Evolutionary conservation across 2,888 invertebrate genomes (phyloP).

Genomic region (Drosophila anomalata): DNA sequence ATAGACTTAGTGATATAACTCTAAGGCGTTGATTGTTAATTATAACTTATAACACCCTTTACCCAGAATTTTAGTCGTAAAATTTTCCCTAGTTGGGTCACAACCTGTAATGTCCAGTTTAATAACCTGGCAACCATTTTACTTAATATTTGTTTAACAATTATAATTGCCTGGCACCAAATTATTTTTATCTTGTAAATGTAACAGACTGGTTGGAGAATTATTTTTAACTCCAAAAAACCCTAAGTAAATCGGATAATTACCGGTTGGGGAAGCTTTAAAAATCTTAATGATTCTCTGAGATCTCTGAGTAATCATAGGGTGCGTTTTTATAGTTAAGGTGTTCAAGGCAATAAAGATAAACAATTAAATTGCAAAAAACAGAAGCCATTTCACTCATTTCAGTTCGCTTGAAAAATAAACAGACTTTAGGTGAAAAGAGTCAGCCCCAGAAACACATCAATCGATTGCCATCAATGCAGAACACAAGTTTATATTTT

Average conservation of each 20-base stretch:
- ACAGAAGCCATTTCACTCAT: constrained; percentile 41
- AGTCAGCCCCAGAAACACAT: constrained; percentile 21
- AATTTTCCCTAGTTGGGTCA: constrained; percentile 2
- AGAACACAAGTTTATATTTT: constrained; percentile 36
- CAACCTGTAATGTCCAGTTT: constrained; percentile 3
- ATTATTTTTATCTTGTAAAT: not conserved
- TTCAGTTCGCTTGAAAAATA: constrained; percentile 53
- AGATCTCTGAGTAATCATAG: constrained; percentile 12
- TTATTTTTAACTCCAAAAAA: not conserved
- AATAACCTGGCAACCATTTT: constrained; percentile 3
- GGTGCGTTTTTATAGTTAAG: constrained; percentile 9
- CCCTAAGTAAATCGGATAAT: constrained; percentile 4
- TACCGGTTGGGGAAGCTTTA: not conserved
- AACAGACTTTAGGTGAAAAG: constrained; percentile 46
- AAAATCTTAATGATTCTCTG: constrained; percentile 7
- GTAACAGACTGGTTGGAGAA: not conserved
- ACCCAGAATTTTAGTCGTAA: not conserved
- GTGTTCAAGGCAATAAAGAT: constrained; percentile 11
- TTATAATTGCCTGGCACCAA: not conserved
- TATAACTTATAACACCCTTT: not conserved
- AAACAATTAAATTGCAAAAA: constrained; percentile 41
- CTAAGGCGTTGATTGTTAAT: not conserved
- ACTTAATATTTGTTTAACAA: not conserved
- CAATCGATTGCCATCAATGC: constrained; percentile 23
- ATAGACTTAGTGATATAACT: not conserved